phyloP scores from a whole-genome alignment of 1,140 invertebrate species.

The Hesperophylax magnus region DNA sequence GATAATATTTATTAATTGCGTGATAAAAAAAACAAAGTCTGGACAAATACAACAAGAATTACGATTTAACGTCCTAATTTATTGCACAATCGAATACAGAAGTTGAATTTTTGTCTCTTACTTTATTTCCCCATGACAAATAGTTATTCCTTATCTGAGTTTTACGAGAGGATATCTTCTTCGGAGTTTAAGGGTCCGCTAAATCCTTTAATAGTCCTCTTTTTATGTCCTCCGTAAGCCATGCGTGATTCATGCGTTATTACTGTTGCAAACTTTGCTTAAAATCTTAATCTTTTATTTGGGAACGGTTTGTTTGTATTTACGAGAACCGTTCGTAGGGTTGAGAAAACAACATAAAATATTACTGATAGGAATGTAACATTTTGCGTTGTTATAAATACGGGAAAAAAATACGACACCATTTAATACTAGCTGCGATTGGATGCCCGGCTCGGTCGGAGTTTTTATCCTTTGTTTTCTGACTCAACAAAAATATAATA shows the following conservation, averaged over 20 bases:
- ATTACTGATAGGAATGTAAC: no score
- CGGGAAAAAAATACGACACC: no score
- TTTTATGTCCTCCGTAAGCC: constrained; percentile 42
- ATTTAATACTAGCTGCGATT: no score
- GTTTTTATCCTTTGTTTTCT: no score
- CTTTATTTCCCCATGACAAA: constrained; percentile 20
- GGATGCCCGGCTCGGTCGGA: no score
- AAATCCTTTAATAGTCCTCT: constrained; percentile 43
- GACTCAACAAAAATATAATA: no score
- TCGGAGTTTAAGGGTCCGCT: constrained; percentile 29
- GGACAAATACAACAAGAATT: no score
- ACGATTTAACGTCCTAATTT: no score
- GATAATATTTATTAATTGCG: no score
- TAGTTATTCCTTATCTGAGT: constrained; percentile 41
- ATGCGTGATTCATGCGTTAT: constrained; percentile 46
- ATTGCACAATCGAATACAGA: background rate
- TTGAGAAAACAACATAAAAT: background rate
- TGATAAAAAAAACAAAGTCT: no score
- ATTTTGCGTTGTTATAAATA: no score
- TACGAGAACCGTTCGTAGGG: background rate
- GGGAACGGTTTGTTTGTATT: background rate
- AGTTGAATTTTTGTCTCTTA: constrained; percentile 8
- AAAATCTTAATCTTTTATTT: constrained; percentile 27
- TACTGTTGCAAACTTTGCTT: constrained; percentile 12
- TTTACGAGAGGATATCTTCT: constrained; percentile 40